A percentile compares a stretch with the other conserved stretches of the same genome.
These are phyloP conservation scores for Prinia subflava DNA, from an alignment of 2,113 vertebrate species.

Conservation along the genomic window DNA sequence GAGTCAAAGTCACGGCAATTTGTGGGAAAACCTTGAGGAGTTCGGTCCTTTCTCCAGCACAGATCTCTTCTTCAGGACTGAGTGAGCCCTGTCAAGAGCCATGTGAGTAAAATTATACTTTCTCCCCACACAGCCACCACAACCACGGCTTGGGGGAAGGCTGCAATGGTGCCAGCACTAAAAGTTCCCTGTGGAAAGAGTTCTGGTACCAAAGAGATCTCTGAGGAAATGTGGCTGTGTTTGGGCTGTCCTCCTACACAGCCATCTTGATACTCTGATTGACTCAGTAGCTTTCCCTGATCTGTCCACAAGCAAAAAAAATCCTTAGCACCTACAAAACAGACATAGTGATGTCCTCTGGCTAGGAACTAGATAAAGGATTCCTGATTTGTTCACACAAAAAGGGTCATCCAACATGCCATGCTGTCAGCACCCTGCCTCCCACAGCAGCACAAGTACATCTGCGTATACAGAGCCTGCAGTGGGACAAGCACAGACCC, in stretches of 20 bases:
- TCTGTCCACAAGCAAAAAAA: not conserved
- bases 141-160: not conserved
- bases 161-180: not conserved
- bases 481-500: too few species aligned
- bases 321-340: not conserved
- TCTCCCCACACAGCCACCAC: not conserved
- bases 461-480: rapidly evolving
- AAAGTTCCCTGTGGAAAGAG: not conserved
- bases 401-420: not conserved
- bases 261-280: not conserved
- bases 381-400: not conserved
- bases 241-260: not conserved
- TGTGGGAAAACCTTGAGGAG: not conserved
- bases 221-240: not conserved
- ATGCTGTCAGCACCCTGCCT: not conserved
- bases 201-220: not conserved
- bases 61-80: not conserved
- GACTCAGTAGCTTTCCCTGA: not conserved
- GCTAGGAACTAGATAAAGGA: not conserved
- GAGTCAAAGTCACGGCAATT: not conserved
- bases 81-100: not conserved
- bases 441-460: not conserved
- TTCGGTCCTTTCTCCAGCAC: not conserved
- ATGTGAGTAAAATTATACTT: not conserved
- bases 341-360: not conserved